Evolutionary conservation across 2,797 vertebrate species (phyloP).

Genomic region (Decapterus maruadsi): DNA sequence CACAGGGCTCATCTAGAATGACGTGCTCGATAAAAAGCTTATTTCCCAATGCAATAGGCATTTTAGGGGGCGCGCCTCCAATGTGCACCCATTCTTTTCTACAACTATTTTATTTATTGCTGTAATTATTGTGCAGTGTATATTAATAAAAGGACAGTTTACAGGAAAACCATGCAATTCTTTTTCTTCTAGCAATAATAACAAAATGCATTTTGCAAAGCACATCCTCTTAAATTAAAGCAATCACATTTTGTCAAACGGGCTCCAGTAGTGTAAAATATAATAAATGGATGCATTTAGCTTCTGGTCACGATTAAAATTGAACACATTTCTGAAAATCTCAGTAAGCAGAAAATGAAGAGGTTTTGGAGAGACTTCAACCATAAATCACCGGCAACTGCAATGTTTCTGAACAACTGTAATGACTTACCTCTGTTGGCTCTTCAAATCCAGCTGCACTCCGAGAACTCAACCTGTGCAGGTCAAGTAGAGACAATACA

Average conservation of each 20-base stretch:
- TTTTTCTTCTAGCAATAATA: neutral
- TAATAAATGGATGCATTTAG: neutral
- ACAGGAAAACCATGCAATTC: neutral
- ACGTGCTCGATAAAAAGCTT: neutral
- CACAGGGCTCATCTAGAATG: neutral
- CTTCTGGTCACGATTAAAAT: neutral
- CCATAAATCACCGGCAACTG: neutral
- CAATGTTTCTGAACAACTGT: neutral
- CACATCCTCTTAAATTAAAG: neutral
- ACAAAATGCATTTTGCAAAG: neutral
- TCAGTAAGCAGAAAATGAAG: neutral
- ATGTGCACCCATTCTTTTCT: neutral
- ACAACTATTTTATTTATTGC: neutral
- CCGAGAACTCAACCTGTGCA: neutral
- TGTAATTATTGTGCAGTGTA: neutral
- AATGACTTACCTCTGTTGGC: neutral
- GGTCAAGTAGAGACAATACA: neutral
- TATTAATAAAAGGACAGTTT: neutral
- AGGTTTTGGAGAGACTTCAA: neutral
- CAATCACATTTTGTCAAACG: neutral
- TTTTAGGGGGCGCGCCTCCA: neutral
- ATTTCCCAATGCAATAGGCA: neutral
- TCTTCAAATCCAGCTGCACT: neutral
- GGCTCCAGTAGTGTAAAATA: neutral
- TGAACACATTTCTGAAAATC: neutral